Evolutionary conservation across 2,797 vertebrate genomes (phyloP).

Genomic region (Epinephelus malabaricus): DNA sequence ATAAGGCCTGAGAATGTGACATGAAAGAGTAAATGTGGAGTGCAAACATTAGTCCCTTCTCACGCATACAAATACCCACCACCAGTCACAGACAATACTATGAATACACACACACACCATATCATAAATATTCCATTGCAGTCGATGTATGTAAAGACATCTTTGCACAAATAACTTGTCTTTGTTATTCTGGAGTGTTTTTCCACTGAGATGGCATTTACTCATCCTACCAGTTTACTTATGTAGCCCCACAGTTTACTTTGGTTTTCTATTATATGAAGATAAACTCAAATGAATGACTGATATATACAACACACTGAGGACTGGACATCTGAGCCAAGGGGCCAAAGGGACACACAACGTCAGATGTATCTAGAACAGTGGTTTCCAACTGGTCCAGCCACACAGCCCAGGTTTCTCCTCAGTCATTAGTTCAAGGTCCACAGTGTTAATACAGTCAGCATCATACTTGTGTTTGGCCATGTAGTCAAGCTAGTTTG

Average conservation of each 20-base stretch:
- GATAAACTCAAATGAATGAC: neutral
- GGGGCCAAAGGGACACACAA: neutral
- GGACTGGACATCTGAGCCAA: neutral
- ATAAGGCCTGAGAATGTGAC: neutral
- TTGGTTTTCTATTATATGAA: neutral
- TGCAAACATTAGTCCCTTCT: neutral
- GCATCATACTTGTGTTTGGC: no score
- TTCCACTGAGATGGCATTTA: neutral
- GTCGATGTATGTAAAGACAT: neutral
- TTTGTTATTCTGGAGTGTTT: neutral
- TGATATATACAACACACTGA: neutral
- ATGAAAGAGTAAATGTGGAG: neutral
- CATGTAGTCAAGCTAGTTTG: no score
- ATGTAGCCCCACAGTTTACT: neutral
- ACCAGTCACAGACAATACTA: neutral
- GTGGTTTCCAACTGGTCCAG: no score
- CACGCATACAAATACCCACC: neutral
- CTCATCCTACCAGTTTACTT: neutral
- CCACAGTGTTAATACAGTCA: no score
- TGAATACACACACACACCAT: neutral
- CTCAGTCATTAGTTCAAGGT: no score
- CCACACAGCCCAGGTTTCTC: no score
- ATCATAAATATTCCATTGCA: neutral
- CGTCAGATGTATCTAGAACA: neutral
- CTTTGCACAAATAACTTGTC: neutral